These are phyloP conservation scores for Whitmania pigra DNA, from an alignment of 1,140 invertebrate species.

Conservation along the genomic window DNA sequence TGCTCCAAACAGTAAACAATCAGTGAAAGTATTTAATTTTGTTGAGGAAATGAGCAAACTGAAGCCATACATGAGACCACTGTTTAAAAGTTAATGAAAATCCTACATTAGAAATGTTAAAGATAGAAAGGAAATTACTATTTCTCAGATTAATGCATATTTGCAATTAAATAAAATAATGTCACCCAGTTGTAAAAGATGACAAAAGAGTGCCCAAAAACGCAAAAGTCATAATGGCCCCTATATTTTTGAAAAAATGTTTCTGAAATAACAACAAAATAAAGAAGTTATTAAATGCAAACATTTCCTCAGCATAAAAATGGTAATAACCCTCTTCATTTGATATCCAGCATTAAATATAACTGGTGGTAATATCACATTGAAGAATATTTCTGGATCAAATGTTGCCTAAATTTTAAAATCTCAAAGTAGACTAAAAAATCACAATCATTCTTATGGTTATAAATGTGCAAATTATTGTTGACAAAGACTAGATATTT, in stretches of 20 bases:
- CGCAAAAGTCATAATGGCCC: conserved; percentile 88
- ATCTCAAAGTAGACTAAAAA: conserved; percentile 25
- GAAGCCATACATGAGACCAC: conserved; percentile 37
- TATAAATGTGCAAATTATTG: neutral
- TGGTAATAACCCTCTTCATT: conserved; percentile 70
- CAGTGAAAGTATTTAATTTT: conserved; percentile 54
- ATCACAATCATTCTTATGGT: conserved; percentile 13
- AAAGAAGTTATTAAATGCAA: neutral
- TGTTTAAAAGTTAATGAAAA: conserved; percentile 24
- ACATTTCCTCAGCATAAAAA: neutral
- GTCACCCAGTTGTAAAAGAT: conserved; percentile 74
- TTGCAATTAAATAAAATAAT: conserved; percentile 19
- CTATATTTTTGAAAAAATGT: conserved; percentile 95
- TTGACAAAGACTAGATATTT: neutral
- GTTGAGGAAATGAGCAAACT: conserved; percentile 54
- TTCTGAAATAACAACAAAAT: conserved; percentile 51
- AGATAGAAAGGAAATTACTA: neutral
- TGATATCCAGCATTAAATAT: conserved; percentile 97
- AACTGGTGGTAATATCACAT: conserved; percentile 91
- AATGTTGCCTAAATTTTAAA: conserved; percentile 65
- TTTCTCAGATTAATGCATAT: neutral
- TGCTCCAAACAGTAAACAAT: conserved; percentile 84
- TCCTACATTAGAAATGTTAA: neutral
- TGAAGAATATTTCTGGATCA: conserved; percentile 97
- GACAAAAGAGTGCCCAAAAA: conserved; percentile 90